A percentile compares a stretch with the other conserved stretches of the same genome.
Evolutionary conservation across 1,140 invertebrate genomes (phyloP).

Genomic region (Xylocopa sonorina): DNA sequence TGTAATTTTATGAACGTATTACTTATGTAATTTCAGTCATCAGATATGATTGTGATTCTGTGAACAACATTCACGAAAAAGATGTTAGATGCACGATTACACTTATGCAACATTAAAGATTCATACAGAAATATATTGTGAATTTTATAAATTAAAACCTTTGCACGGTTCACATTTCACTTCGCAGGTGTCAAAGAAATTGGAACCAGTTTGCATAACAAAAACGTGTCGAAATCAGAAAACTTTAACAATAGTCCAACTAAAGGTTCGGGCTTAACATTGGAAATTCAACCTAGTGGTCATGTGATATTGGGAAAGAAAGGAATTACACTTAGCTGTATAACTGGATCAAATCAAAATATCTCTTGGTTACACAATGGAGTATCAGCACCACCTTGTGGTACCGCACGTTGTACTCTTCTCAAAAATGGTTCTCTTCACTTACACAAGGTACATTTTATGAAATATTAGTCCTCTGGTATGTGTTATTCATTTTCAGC

Average conservation of each 20-base stretch:
- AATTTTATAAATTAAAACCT: not conserved
- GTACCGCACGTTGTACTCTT: conserved; percentile 68
- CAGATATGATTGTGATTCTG: not conserved
- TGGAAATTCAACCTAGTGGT: conserved; percentile 75
- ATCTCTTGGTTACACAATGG: conserved; percentile 78
- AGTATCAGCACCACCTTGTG: conserved; percentile 72
- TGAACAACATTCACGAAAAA: no score
- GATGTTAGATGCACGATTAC: no score
- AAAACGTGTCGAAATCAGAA: conserved; percentile 70
- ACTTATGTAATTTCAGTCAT: not conserved
- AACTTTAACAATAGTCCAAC: conserved; percentile 51
- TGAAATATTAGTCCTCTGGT: not conserved
- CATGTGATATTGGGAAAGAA: conserved; percentile 75
- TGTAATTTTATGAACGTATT: not conserved
- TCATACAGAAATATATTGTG: no score
- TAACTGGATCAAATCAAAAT: conserved; percentile 66
- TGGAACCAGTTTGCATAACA: conserved; percentile 69
- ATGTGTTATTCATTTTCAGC: no score
- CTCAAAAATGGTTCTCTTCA: conserved; percentile 76
- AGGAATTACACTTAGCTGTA: conserved; percentile 75
- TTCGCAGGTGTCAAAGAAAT: conserved; percentile 74
- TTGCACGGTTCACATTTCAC: not conserved
- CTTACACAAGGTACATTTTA: conserved; percentile 72
- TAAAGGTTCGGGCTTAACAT: conserved; percentile 62
- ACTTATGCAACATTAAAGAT: no score